These are phyloP conservation scores for Syrphus vitripennis DNA, from an alignment of 2,888 invertebrate species.

Conservation along the genomic window DNA sequence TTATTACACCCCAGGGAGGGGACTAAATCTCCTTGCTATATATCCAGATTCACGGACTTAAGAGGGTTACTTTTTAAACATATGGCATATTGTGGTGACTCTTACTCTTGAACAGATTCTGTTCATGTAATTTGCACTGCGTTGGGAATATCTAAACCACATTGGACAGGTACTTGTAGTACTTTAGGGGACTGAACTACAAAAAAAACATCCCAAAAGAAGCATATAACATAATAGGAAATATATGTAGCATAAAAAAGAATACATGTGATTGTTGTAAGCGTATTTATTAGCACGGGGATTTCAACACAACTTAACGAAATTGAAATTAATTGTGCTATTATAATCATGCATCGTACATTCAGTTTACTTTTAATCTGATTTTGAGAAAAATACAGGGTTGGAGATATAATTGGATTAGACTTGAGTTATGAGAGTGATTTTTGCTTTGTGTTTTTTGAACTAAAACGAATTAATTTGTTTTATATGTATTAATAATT, in stretches of 20 bases:
- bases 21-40: slow-evolving; percentile 19
- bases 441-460: not conserved
- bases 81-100: slow-evolving; percentile 58
- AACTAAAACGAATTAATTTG: not conserved
- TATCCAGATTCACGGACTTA: slow-evolving; percentile 9
- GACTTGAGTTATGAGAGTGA: slow-evolving; percentile 37
- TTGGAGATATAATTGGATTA: slow-evolving; percentile 27
- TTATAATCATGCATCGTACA: slow-evolving; percentile 50
- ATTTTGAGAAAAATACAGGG: not conserved
- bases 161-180: slow-evolving; percentile 49
- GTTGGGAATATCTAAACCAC: slow-evolving; percentile 45
- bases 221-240: slow-evolving; percentile 8
- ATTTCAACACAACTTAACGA: slow-evolving; percentile 68
- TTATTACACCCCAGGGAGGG: slow-evolving; percentile 62
- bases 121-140: slow-evolving; percentile 38
- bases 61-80: slow-evolving; percentile 51
- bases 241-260: slow-evolving; percentile 28
- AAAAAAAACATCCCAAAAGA: slow-evolving; percentile 22
- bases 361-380: slow-evolving; percentile 20
- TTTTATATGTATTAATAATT: not conserved
- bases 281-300: slow-evolving; percentile 71
- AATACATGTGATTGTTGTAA: slow-evolving; percentile 66
- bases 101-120: not conserved
- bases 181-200: slow-evolving; percentile 48
- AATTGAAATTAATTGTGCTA: slow-evolving; percentile 67